Percentiles rank a stretch among this genome's conserved stretches.
phyloP scores from a whole-genome alignment of 2,113 vertebrate species.

The Rafetus swinhoei region DNA sequence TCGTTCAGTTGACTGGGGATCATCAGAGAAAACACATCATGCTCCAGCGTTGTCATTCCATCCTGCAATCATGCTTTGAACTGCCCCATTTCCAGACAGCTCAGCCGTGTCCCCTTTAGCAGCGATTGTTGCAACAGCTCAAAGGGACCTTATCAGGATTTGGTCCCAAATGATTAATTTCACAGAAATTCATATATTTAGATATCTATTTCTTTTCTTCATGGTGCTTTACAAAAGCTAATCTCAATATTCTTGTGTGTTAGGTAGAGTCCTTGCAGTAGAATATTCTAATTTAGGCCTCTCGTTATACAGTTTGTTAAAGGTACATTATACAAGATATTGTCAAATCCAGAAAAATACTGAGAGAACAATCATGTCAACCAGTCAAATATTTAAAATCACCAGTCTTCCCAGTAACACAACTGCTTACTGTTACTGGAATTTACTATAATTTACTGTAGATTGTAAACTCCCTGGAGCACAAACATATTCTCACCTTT shows the following conservation, averaged over 20 bases:
- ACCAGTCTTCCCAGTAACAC: accelerated
- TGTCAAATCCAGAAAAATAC: background rate
- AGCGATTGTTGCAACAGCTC: background rate
- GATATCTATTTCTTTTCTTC: background rate
- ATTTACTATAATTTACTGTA: background rate
- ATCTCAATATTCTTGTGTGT: background rate
- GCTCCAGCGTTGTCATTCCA: background rate
- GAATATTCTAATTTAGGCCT: background rate
- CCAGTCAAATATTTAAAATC: accelerated
- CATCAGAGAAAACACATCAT: background rate
- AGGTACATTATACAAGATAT: background rate
- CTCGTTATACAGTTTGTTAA: background rate
- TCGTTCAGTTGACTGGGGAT: background rate
- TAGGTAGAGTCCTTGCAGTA: background rate
- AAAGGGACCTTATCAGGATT: background rate
- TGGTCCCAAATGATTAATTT: background rate
- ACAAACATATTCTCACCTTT: background rate
- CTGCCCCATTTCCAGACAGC: background rate
- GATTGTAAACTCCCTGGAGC: background rate
- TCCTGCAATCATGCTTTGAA: background rate
- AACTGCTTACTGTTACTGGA: background rate
- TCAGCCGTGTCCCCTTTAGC: background rate
- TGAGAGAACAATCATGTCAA: background rate
- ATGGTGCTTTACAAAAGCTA: background rate
- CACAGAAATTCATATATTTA: background rate